A percentile compares a stretch with the other conserved stretches of the same genome.
phyloP scores from a whole-genome alignment of 2,888 invertebrate species.

The Drosophila lutescens region DNA sequence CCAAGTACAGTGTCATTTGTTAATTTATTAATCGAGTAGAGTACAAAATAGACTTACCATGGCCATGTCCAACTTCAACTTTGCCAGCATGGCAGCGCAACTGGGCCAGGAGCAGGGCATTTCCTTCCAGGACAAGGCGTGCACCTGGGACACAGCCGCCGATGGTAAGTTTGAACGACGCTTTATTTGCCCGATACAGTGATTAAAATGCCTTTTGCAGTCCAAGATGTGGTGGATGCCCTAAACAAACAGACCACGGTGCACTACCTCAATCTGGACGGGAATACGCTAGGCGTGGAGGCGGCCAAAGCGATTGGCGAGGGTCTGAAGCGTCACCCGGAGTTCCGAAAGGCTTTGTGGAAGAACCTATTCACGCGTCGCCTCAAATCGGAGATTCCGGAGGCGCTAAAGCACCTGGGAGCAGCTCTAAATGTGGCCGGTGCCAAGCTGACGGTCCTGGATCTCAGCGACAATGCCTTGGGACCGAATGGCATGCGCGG shows the following conservation, averaged over 20 bases:
- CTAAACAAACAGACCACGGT: slow-evolving; percentile 89
- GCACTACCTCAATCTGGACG: slow-evolving; percentile 92
- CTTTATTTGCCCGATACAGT: not conserved
- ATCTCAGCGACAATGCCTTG: slow-evolving; percentile 98
- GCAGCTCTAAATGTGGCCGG: slow-evolving; percentile 92
- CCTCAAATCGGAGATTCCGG: slow-evolving; percentile 97
- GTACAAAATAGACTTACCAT: slow-evolving; percentile 12
- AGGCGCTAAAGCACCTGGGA: slow-evolving; percentile 91
- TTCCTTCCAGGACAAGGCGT: slow-evolving; percentile 91
- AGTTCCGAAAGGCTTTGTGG: slow-evolving; percentile 93
- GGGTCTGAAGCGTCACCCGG: slow-evolving; percentile 90
- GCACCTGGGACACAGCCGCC: slow-evolving; percentile 90
- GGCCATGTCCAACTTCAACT: slow-evolving; percentile 66
- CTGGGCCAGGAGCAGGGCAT: slow-evolving; percentile 86
- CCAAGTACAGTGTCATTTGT: slow-evolving; percentile 53
- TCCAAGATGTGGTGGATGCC: slow-evolving; percentile 90
- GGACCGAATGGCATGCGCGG: slow-evolving; percentile 97
- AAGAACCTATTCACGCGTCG: slow-evolving; percentile 99
- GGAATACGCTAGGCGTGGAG: slow-evolving; percentile 96
- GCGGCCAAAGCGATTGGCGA: slow-evolving; percentile 94
- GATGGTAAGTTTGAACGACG: slow-evolving; percentile 88
- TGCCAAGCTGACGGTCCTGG: slow-evolving; percentile 92
- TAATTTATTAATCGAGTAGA: not conserved
- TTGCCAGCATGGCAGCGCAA: slow-evolving; percentile 65
- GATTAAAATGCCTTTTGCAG: slow-evolving; percentile 84